A percentile compares a stretch with the other conserved stretches of the same genome.
Evolutionary conservation across 1,140 invertebrate genomes (phyloP).

Genomic region (Pomacea maculata): DNA sequence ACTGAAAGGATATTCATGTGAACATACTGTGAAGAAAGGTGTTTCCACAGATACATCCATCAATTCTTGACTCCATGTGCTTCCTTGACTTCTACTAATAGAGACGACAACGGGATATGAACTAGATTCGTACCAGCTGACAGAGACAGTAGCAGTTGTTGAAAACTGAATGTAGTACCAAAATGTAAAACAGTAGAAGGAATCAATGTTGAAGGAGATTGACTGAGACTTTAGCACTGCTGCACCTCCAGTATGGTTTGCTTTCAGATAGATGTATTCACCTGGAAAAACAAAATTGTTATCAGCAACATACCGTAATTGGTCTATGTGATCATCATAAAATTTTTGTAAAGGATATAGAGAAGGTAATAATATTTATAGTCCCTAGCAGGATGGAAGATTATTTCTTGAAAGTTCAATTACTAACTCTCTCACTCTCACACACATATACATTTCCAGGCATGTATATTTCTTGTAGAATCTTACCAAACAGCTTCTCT

Average conservation of each 20-base stretch:
- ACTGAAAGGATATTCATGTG: background rate
- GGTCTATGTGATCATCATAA: too few species aligned
- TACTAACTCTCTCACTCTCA: too few species aligned
- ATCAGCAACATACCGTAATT: too few species aligned
- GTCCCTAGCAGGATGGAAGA: too few species aligned
- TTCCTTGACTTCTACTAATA: slow-evolving; percentile 33
- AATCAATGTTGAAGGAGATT: slow-evolving; percentile 28
- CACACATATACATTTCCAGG: too few species aligned
- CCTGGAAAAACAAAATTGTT: slow-evolving; percentile 37
- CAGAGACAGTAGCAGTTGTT: slow-evolving; percentile 40
- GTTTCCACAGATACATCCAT: slow-evolving; percentile 14
- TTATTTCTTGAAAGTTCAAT: too few species aligned
- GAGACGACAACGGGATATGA: background rate
- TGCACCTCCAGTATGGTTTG: slow-evolving; percentile 35
- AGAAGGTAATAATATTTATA: too few species aligned
- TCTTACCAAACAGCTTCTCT: too few species aligned
- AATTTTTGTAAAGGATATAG: too few species aligned
- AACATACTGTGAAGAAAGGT: background rate
- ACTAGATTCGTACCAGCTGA: background rate
- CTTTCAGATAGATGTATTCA: slow-evolving; percentile 51
- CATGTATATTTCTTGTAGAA: too few species aligned
- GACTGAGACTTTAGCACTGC: slow-evolving; percentile 45
- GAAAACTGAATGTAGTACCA: slow-evolving; percentile 80
- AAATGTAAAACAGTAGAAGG: slow-evolving; percentile 64
- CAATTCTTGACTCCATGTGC: slow-evolving; percentile 36